phyloP scores from a whole-genome alignment of 1,140 invertebrate genomes.

The Polypedilum vanderplanki region DNA sequence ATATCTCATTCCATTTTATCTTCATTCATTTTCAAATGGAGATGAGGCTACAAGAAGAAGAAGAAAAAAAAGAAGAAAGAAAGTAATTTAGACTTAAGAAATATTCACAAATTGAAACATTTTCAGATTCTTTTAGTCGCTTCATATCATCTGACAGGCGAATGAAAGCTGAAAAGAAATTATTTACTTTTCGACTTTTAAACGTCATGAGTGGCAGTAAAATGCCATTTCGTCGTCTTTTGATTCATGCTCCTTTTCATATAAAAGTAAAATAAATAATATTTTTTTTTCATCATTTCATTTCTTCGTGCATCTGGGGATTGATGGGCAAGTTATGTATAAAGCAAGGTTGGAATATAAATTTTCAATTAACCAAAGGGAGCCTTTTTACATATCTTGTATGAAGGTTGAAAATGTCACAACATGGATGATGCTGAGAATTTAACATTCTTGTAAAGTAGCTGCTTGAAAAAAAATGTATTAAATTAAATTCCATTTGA shows the following conservation, averaged over 20 bases:
- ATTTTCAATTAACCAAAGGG: no score
- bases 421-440: no score
- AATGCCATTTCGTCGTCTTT: not conserved
- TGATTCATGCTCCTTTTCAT: not conserved
- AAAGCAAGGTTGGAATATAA: no score
- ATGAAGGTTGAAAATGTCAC: no score
- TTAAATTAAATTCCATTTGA: no score
- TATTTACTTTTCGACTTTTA: slow-evolving; percentile 19
- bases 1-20: not conserved
- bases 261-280: not conserved
- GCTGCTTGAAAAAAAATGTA: no score
- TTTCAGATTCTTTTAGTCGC: not conserved
- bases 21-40: not conserved
- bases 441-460: no score
- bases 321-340: no score
- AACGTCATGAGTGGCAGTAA: slow-evolving; percentile 16
- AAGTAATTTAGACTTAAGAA: slow-evolving; percentile 19
- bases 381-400: no score
- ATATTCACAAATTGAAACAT: not conserved
- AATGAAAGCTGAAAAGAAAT: slow-evolving; percentile 19
- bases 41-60: no score
- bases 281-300: not conserved
- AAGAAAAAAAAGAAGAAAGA: not conserved
- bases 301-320: no score
- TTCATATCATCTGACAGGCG: slow-evolving; percentile 4